Evolutionary conservation across 2,113 vertebrate species (phyloP).

Genomic region (Suncus etruscus): DNA sequence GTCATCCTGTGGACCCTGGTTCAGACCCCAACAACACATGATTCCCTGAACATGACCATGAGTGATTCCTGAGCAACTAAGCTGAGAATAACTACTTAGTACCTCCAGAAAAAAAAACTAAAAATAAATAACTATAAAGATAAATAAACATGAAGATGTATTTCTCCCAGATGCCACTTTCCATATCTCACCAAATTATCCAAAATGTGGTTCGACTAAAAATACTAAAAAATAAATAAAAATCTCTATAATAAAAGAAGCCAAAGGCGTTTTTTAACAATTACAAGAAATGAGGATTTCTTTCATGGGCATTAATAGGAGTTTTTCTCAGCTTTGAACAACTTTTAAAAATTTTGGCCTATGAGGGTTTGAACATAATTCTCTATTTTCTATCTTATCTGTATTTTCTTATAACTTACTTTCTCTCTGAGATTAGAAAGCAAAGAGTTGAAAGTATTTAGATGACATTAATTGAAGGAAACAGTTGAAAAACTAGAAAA

Average conservation of each 20-base stretch:
- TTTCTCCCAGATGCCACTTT: neutral
- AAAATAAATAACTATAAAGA: too few relatives aligned
- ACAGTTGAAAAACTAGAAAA: neutral
- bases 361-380: neutral
- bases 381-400: neutral
- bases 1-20: too few relatives aligned
- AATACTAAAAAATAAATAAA: too few relatives aligned
- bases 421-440: constrained; percentile 10
- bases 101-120: too few relatives aligned
- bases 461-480: constrained; percentile 15
- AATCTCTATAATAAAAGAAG: neutral
- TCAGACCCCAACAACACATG: too few relatives aligned
- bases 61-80: too few relatives aligned
- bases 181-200: neutral
- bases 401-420: neutral
- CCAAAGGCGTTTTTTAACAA: neutral
- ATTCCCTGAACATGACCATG: too few relatives aligned
- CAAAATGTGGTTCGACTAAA: neutral
- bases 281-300: neutral
- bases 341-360: neutral
- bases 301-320: neutral
- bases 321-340: neutral
- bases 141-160: neutral
- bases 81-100: too few relatives aligned
- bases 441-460: constrained; percentile 1